Conservation (phyloP, 2,113 vertebrate genomes). For the Notothenia rossii region DNA sequence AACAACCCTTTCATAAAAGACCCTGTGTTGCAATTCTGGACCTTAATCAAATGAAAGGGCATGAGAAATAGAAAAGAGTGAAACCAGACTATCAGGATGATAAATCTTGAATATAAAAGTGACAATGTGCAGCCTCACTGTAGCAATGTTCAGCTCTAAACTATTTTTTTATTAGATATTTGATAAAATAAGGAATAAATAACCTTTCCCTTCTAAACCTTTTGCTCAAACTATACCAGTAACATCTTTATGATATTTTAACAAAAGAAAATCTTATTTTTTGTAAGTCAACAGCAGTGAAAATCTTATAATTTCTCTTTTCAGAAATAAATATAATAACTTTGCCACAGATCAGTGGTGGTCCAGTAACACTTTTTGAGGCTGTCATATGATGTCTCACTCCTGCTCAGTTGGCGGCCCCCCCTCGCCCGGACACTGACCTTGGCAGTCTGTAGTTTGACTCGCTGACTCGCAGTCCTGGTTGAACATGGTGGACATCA, state of each 20-base stretch:
- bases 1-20: slow-evolving; percentile 13
- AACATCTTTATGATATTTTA: not conserved
- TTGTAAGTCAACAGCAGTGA: not conserved
- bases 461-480: not conserved
- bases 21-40: slow-evolving; percentile 30
- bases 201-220: too few relatives aligned
- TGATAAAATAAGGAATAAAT: not conserved
- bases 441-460: slow-evolving; percentile 36
- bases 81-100: not conserved
- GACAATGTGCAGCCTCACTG: not conserved
- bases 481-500: slow-evolving; percentile 50
- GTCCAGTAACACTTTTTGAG: slow-evolving; percentile 20
- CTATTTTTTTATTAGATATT: not conserved
- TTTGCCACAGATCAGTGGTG: not conserved
- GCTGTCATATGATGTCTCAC: slow-evolving; percentile 40
- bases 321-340: slow-evolving; percentile 9
- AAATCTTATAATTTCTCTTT: not conserved
- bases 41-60: slow-evolving; percentile 30
- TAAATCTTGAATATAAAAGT: slow-evolving; percentile 15
- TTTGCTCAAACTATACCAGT: too few relatives aligned
- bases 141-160: not conserved
- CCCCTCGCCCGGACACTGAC: slow-evolving; percentile 29
- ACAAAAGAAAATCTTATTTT: slow-evolving; percentile 2
- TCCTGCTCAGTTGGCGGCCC: slow-evolving; percentile 25
- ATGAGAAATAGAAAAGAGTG: slow-evolving; percentile 27